phyloP scores from a whole-genome alignment of 2,888 invertebrate species.

The Drosophila neonasuta region DNA sequence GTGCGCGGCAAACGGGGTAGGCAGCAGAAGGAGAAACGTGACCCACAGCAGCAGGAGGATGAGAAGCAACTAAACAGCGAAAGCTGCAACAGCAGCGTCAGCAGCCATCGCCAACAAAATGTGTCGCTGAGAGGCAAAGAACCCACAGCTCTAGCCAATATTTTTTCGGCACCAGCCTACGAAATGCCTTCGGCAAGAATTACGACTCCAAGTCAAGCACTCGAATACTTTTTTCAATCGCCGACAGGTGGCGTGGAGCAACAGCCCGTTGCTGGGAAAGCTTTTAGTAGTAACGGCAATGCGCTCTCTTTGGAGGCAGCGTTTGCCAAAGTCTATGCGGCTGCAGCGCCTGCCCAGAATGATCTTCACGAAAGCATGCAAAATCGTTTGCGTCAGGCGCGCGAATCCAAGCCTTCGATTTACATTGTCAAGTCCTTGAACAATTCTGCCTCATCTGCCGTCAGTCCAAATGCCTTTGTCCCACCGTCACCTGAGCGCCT shows the following conservation, averaged over 20 bases:
- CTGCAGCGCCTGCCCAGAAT: constrained; percentile 53
- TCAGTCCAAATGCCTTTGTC: neutral
- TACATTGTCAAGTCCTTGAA: constrained; percentile 76
- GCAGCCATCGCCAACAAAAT: constrained; percentile 22
- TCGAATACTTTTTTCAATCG: constrained; percentile 25
- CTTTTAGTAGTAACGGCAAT: neutral
- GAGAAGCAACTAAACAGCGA: constrained; percentile 12
- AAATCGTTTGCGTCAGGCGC: constrained; percentile 72
- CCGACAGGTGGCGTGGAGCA: constrained; percentile 4
- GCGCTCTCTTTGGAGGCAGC: constrained; percentile 46
- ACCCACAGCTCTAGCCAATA: neutral
- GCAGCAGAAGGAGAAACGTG: constrained; percentile 38
- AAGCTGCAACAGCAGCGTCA: constrained; percentile 22
- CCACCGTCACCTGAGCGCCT: constrained; percentile 1
- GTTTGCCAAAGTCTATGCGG: constrained; percentile 61
- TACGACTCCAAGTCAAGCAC: neutral
- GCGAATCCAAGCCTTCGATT: constrained; percentile 77
- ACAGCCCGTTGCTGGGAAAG: neutral
- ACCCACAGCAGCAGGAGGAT: constrained; percentile 9
- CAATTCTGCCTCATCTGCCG: constrained; percentile 21
- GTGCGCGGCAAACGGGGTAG: constrained; percentile 44
- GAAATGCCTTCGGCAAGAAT: constrained; percentile 2
- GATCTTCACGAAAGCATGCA: constrained; percentile 55
- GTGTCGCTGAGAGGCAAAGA: neutral
- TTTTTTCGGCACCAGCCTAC: neutral